Conservation (phyloP, 2,888 invertebrate genomes). For the Caenorhabditis sinica region DNA sequence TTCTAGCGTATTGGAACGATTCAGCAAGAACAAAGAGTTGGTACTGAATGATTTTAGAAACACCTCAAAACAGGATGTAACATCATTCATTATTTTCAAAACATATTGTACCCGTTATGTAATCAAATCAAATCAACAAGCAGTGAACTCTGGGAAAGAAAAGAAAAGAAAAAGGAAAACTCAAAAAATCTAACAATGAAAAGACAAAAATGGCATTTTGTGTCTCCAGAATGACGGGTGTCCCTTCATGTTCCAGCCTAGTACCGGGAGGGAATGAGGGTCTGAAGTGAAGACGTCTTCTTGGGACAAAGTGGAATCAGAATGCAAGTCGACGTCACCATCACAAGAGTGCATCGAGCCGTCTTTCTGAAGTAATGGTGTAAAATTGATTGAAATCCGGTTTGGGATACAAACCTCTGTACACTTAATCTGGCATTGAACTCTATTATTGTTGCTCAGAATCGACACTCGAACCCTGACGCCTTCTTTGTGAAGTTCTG, state of each 20-base stretch:
- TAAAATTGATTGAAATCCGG: background rate
- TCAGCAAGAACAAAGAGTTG: no score
- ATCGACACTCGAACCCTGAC: constrained; percentile 68
- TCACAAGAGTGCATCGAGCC: constrained; percentile 72
- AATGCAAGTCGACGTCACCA: constrained; percentile 74
- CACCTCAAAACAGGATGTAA: background rate
- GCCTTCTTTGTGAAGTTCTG: constrained; percentile 62
- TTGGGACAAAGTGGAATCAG: constrained; percentile 74
- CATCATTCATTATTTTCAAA: constrained; percentile 7
- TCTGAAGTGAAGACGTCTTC: constrained; percentile 77
- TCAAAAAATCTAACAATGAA: constrained; percentile 76
- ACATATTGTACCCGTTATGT: constrained; percentile 26
- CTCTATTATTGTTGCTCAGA: constrained; percentile 57
- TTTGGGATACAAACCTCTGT: constrained; percentile 52
- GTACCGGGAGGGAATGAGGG: constrained; percentile 72
- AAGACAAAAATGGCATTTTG: constrained; percentile 79
- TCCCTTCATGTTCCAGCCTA: constrained; percentile 82
- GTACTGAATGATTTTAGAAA: background rate
- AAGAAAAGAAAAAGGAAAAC: no score
- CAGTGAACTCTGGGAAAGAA: constrained; percentile 18
- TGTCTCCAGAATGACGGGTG: constrained; percentile 81
- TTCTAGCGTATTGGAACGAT: background rate
- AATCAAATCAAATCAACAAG: constrained; percentile 44
- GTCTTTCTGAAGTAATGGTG: constrained; percentile 70
- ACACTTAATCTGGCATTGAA: constrained; percentile 67